Base-by-base conservation (phyloP, 2,888 invertebrate species). In the Lycaena phlaeas region DNA sequence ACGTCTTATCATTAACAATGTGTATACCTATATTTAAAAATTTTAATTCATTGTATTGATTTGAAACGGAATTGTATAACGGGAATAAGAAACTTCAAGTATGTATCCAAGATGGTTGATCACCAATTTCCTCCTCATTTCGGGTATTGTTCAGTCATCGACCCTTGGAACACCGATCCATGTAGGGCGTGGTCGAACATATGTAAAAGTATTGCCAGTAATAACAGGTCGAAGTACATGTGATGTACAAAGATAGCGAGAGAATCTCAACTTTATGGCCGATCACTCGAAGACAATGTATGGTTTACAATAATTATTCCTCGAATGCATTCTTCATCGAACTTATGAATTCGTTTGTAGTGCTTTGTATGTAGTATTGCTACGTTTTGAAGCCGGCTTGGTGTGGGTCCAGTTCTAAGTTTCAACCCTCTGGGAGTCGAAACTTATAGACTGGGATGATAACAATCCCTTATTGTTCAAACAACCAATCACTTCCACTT, bases 111-210 rank as follows among this genome's bases (percentile, higher is more conserved):
- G 18, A 17, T 22, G 18, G 34, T 22, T 34, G 34, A 46, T 48
- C 46, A 46, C 51, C 50, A 56, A 57, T 57, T 49, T 50, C 42
- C 38, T 38, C 44, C 46, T 45, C 42, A 52, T 53, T 54, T 52
- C 40, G 52, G 49, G 43, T 49, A 45, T 42, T 46, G 52, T 46
- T 31, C 51, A 48, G 50, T 30, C 56, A 44, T 56, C 56, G 58
- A 61, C 56, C 60, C 54, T 48, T 53, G 53, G 53, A 22, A 29
- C 28, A 64, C 64, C 61, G 61, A 66, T 66, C 63, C 63, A 56
- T 44, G 48, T 42, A 52, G 62, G 69, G 68, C 69, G 68, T 63
- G 64, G 44, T 53, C 48, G 56, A 44, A 47, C 49, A 49, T 54
- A 56, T 57, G 58, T 57, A 57, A 59, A 59, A 51, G 57, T 51